Conservation (phyloP, 2,888 invertebrate species). For the Molanna angustata region DNA sequence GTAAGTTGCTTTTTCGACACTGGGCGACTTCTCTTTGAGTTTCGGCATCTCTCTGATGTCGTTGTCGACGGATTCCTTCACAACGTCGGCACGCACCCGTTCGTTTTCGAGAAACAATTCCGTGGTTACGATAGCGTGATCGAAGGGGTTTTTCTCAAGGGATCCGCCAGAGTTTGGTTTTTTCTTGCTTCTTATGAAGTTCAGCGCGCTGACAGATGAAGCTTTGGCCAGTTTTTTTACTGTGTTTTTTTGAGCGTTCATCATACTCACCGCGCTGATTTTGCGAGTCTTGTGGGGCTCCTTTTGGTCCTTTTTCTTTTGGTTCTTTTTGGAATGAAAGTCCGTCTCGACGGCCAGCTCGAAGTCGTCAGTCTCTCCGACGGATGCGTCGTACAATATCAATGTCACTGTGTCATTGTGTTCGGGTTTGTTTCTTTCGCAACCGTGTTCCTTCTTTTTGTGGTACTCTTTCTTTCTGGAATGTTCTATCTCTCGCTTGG, state of each 20-base stretch:
- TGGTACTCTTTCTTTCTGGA: conserved; percentile 40
- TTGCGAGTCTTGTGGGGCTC: conserved; percentile 40
- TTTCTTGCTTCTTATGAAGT: conserved; percentile 48
- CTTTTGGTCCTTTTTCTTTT: conserved; percentile 47
- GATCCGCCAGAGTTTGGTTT: conserved; percentile 43
- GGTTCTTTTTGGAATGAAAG: conserved; percentile 45
- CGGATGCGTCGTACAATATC: conserved; percentile 28
- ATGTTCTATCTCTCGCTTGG: conserved; percentile 46
- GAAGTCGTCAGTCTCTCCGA: conserved; percentile 39
- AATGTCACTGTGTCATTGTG: conserved; percentile 22
- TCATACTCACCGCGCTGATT: conserved; percentile 22
- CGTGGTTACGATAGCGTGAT: conserved; percentile 45
- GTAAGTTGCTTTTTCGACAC: neutral
- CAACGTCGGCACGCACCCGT: conserved; percentile 41
- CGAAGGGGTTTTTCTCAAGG: conserved; percentile 40
- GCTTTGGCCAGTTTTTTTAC: conserved; percentile 39
- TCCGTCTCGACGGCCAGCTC: conserved; percentile 39
- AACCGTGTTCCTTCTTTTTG: conserved; percentile 35
- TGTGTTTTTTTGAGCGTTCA: conserved; percentile 29
- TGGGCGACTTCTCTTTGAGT: conserved; percentile 1
- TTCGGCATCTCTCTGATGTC: neutral
- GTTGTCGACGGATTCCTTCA: conserved; percentile 3
- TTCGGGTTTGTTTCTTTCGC: conserved; percentile 8
- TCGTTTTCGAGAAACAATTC: conserved; percentile 49
- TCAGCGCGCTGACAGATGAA: conserved; percentile 49